Evolutionary conservation across 1,140 invertebrate species (phyloP).

Genomic region (Tetramorium simillimum): DNA sequence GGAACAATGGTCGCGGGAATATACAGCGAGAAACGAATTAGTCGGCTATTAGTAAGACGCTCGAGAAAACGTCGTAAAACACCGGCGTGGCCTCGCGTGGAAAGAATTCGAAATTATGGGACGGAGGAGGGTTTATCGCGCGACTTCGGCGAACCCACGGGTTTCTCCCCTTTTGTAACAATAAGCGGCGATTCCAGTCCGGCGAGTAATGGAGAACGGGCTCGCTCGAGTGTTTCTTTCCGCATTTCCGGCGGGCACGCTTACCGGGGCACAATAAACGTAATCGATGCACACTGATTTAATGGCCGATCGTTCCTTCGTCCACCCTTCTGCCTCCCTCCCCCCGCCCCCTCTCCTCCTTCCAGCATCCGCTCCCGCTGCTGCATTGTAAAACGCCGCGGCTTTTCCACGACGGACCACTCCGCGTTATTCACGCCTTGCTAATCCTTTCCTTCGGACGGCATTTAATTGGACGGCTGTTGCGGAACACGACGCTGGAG

Average conservation of each 20-base stretch:
- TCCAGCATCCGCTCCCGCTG: background rate
- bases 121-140: background rate
- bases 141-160: conserved; percentile 31
- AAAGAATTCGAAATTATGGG: conserved; percentile 63
- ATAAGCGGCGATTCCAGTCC: conserved; percentile 37
- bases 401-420: conserved; percentile 6
- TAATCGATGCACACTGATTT: conserved; percentile 58
- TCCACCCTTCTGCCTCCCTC: background rate
- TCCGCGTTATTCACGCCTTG: conserved; percentile 49
- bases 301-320: background rate
- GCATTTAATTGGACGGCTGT: conserved; percentile 55
- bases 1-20: conserved; percentile 48
- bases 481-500: conserved; percentile 33
- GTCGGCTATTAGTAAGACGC: conserved; percentile 61
- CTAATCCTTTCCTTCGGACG: conserved; percentile 44
- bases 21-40: conserved; percentile 68
- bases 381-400: conserved; percentile 33
- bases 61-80: conserved; percentile 67
- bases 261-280: conserved; percentile 58
- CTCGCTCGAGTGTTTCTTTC: conserved; percentile 51
- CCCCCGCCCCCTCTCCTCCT: background rate
- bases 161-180: conserved; percentile 9
- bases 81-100: conserved; percentile 47
- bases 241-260: conserved; percentile 50
- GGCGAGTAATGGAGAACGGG: conserved; percentile 32